These are phyloP conservation scores for Pseudopipra pipra DNA, from an alignment of 2,113 vertebrate genomes.

Conservation along the genomic window DNA sequence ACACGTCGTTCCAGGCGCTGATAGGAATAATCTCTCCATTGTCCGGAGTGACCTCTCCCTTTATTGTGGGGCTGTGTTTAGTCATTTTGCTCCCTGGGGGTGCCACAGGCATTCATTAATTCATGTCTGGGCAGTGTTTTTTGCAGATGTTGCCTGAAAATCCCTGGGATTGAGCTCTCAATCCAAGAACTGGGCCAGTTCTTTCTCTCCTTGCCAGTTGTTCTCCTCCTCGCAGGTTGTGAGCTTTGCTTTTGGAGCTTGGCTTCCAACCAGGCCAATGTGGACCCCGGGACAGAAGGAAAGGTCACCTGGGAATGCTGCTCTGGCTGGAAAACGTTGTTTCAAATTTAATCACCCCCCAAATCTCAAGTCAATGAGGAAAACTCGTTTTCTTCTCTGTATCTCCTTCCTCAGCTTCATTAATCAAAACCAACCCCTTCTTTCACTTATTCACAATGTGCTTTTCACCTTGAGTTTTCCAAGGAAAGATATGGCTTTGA, in stretches of 20 bases:
- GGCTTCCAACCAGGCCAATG: background rate
- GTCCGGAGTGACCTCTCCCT: background rate
- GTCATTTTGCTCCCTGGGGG: background rate
- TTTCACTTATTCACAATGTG: background rate
- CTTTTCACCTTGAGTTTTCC: background rate
- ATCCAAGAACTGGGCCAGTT: background rate
- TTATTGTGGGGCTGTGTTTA: background rate
- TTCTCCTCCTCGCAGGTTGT: accelerated
- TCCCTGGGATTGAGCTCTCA: background rate
- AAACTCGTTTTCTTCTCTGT: background rate
- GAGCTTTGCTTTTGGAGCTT: background rate
- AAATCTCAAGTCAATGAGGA: background rate
- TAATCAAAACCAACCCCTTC: background rate
- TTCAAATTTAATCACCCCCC: background rate
- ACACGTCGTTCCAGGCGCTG: background rate
- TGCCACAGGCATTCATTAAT: background rate
- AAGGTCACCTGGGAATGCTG: background rate
- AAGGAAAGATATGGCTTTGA: background rate
- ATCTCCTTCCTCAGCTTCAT: background rate
- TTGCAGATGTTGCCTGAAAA: background rate
- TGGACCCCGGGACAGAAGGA: background rate
- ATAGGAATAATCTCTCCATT: background rate
- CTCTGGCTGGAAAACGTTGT: background rate
- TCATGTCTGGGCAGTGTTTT: background rate
- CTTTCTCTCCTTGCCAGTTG: background rate